Evolutionary conservation across 2,113 vertebrate species (phyloP).

Genomic region (Ursus arctos): DNA sequence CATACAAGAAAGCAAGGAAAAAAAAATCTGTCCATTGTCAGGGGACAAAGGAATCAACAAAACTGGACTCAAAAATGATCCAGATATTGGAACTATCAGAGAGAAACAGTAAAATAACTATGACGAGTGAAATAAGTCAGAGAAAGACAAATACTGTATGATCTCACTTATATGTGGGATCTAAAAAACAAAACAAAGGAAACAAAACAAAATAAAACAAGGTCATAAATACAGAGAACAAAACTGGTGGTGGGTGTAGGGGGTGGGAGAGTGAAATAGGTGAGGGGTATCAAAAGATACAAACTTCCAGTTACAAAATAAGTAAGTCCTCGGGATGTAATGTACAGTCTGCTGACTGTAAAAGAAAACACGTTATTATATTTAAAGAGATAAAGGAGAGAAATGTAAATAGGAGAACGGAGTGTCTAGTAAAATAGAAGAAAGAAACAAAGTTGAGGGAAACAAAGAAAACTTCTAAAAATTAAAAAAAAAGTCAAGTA

Average conservation of each 20-base stretch:
- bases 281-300: not conserved
- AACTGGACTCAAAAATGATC: not conserved
- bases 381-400: not conserved
- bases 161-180: not conserved
- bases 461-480: not conserved
- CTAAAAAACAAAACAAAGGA: not conserved
- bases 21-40: not conserved
- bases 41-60: not conserved
- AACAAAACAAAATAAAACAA: not conserved
- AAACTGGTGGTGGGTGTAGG: not conserved
- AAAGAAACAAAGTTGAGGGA: not conserved
- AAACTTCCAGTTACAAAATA: not conserved
- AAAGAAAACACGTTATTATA: not conserved
- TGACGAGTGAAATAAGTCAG: not conserved
- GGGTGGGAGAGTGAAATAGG: not conserved
- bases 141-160: not conserved
- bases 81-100: not conserved
- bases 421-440: not conserved
- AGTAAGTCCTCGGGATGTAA: not conserved
- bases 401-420: not conserved
- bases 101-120: not conserved
- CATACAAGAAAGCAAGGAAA: not conserved
- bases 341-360: not conserved
- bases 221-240: not conserved
- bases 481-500: not conserved